Evolutionary conservation across 2,797 vertebrate species (phyloP).

Genomic region (Erpetoichthys calabaricus): DNA sequence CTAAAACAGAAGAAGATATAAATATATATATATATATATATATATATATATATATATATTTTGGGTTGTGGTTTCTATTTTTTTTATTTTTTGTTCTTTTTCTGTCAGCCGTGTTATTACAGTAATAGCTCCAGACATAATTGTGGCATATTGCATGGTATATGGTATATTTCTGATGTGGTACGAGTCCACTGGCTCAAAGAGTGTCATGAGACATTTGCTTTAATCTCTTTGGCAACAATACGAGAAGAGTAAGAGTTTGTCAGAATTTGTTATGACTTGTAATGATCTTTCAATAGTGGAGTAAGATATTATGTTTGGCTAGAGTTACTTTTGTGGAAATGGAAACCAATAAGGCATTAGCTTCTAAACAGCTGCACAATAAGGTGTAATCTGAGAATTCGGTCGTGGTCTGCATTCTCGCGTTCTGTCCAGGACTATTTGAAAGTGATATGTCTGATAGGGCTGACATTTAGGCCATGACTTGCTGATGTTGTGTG

Average conservation of each 20-base stretch:
- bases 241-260: conserved; percentile 19
- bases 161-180: neutral
- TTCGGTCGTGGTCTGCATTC: conserved; percentile 33
- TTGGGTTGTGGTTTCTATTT: too few species aligned
- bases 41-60: too few species aligned
- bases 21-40: too few species aligned
- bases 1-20: too few species aligned
- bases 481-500: conserved; percentile 27
- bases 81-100: too few species aligned
- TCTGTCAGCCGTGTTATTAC: neutral
- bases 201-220: conserved; percentile 12
- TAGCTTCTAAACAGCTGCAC: conserved; percentile 36
- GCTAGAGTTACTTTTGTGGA: conserved; percentile 36
- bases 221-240: neutral
- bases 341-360: conserved; percentile 31
- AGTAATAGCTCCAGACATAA: neutral
- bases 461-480: conserved; percentile 25
- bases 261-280: conserved; percentile 35
- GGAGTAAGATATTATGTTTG: conserved; percentile 36
- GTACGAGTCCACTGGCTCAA: neutral
- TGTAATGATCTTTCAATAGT: conserved; percentile 28
- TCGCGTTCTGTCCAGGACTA: conserved; percentile 28
- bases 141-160: neutral
- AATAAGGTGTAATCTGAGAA: conserved; percentile 29
- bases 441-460: conserved; percentile 38